Evolutionary conservation across 2,797 vertebrate species (phyloP).

Genomic region (Schizopygopsis malacanthus): DNA sequence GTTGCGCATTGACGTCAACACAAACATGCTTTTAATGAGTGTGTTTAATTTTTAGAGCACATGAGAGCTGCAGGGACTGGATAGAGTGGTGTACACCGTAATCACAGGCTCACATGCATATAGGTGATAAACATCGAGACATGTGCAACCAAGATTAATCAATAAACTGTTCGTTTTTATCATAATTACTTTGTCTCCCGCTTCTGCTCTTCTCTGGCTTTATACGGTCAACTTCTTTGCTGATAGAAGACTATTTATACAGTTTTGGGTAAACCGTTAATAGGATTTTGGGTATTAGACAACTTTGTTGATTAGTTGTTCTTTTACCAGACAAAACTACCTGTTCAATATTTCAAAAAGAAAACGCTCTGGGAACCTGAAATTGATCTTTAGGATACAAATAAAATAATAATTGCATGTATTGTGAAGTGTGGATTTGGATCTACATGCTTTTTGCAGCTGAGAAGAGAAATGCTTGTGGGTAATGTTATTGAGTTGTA

Average conservation of each 20-base stretch:
- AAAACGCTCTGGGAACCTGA: too few species aligned
- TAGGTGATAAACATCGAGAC: not conserved
- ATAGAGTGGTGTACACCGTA: not conserved
- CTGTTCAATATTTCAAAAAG: not conserved
- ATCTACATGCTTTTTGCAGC: not conserved
- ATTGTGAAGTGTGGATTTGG: constrained; percentile 5
- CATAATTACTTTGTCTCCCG: not conserved
- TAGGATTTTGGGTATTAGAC: not conserved
- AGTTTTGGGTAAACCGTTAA: not conserved
- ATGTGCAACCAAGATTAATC: not conserved
- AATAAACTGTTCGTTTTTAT: not conserved
- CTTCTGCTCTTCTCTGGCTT: not conserved
- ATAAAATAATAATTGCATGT: not conserved
- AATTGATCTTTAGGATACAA: not conserved
- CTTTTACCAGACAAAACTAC: not conserved
- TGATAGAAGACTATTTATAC: not conserved
- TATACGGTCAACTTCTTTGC: not conserved
- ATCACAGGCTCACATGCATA: not conserved
- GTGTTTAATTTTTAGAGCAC: constrained; percentile 14
- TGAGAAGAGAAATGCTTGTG: constrained; percentile 6
- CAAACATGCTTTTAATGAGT: constrained; percentile 25
- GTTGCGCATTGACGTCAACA: constrained; percentile 8
- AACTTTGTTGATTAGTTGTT: not conserved
- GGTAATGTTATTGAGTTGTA: not conserved
- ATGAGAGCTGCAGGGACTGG: constrained; percentile 7